A percentile compares a stretch with the other conserved stretches of the same genome.
Evolutionary conservation across 2,888 invertebrate species (phyloP).

Genomic region (Clitarchus hookeri): DNA sequence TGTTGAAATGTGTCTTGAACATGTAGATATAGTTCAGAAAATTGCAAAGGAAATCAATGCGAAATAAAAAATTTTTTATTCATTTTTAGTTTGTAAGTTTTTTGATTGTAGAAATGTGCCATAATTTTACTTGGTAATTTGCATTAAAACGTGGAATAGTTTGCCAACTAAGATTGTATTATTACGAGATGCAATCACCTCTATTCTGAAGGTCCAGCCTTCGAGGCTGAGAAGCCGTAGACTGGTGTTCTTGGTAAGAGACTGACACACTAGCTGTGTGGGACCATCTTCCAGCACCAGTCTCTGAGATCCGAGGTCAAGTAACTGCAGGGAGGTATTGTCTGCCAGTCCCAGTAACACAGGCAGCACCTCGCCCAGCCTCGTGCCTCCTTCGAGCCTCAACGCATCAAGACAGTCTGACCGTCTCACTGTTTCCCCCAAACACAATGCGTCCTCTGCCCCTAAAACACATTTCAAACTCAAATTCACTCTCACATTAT

Average conservation of each 20-base stretch:
- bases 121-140: too few relatives aligned
- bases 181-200: constrained; percentile 51
- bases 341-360: constrained; percentile 60
- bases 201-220: constrained; percentile 62
- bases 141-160: too few relatives aligned
- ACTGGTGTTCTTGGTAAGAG: constrained; percentile 56
- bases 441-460: constrained; percentile 60
- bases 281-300: constrained; percentile 59
- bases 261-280: constrained; percentile 56
- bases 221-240: constrained; percentile 59
- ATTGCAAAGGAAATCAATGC: too few relatives aligned
- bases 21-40: too few relatives aligned
- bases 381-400: constrained; percentile 60
- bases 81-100: too few relatives aligned
- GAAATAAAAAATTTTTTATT: too few relatives aligned
- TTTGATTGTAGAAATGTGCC: too few relatives aligned
- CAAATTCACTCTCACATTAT: too few relatives aligned
- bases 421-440: constrained; percentile 60
- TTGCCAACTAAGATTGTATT: too few relatives aligned
- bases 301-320: constrained; percentile 60
- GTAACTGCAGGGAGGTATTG: constrained; percentile 59
- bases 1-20: too few relatives aligned
- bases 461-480: constrained; percentile 35
- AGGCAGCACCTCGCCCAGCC: constrained; percentile 61
- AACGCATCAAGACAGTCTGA: constrained; percentile 60